phyloP scores from a whole-genome alignment of 2,888 invertebrate genomes.

The Melanostoma scalare region DNA sequence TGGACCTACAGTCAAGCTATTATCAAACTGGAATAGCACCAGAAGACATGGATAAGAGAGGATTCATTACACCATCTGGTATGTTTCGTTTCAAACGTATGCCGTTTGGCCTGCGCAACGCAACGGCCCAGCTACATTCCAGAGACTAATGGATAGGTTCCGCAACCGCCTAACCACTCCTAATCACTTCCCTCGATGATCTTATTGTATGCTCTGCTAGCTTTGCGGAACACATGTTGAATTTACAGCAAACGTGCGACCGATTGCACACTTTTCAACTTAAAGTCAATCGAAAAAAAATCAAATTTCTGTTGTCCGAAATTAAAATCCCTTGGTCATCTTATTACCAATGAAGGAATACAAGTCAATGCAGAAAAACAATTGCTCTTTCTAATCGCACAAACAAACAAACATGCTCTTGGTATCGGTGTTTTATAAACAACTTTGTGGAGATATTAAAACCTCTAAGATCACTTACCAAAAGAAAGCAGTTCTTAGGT shows the following conservation, averaged over 20 bases:
- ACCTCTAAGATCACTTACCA: constrained; percentile 75
- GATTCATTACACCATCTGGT: constrained; percentile 74
- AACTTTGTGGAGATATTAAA: constrained; percentile 68
- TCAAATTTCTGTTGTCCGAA: constrained; percentile 52
- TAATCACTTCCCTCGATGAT: constrained; percentile 75
- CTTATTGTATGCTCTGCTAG: constrained; percentile 72
- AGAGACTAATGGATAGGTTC: constrained; percentile 38
- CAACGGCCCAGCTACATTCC: constrained; percentile 76
- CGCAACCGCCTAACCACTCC: constrained; percentile 28
- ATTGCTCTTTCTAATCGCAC: constrained; percentile 64
- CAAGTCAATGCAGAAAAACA: constrained; percentile 49
- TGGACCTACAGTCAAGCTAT: too few species aligned
- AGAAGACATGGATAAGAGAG: too few species aligned
- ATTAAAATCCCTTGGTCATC: constrained; percentile 31
- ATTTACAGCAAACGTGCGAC: constrained; percentile 35
- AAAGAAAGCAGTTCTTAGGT: constrained; percentile 55
- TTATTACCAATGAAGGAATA: not conserved
- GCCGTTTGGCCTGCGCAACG: constrained; percentile 76
- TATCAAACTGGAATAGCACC: too few species aligned
- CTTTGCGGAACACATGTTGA: constrained; percentile 66
- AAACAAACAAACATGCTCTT: constrained; percentile 56
- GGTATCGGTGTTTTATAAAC: constrained; percentile 60
- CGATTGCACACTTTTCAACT: not conserved
- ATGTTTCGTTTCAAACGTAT: constrained; percentile 75
- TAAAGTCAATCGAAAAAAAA: constrained; percentile 72